Percentiles rank a stretch among this genome's conserved stretches.
phyloP scores from a whole-genome alignment of 1,140 invertebrate genomes.

The Tetragonula clypearis region DNA sequence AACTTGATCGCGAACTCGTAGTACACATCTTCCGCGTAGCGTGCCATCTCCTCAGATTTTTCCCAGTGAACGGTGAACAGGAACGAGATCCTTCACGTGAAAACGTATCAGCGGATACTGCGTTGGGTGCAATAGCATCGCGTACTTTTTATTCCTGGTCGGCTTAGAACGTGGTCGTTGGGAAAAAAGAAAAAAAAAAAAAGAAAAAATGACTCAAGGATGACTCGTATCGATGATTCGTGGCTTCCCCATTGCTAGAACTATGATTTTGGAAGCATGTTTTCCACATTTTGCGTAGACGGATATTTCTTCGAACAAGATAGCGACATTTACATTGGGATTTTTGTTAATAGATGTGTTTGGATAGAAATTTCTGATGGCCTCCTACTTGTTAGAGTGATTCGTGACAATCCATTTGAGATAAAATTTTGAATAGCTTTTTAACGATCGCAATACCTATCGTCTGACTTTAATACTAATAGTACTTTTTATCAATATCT shows the following conservation, averaged over 20 bases:
- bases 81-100: slow-evolving; percentile 30
- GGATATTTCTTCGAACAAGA: not conserved
- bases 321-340: not conserved
- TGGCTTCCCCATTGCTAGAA: not conserved
- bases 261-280: not conserved
- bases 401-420: not conserved
- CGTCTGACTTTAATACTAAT: not conserved
- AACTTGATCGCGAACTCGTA: slow-evolving; percentile 81
- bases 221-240: slow-evolving; percentile 34
- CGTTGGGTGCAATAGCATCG: slow-evolving; percentile 3
- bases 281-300: not conserved
- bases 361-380: not conserved
- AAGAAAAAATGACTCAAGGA: slow-evolving; percentile 27
- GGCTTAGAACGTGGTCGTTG: not conserved
- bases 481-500: not conserved
- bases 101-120: slow-evolving; percentile 52
- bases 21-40: slow-evolving; percentile 76
- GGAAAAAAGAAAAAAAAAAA: not conserved
- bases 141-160: slow-evolving; percentile 49
- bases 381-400: not conserved
- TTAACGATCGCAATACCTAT: not conserved
- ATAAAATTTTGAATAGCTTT: not conserved
- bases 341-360: not conserved
- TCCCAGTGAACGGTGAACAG: slow-evolving; percentile 33
- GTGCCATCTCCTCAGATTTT: slow-evolving; percentile 47